Conservation (phyloP, 2,888 invertebrate species). For the Azorinus chamasolen region DNA sequence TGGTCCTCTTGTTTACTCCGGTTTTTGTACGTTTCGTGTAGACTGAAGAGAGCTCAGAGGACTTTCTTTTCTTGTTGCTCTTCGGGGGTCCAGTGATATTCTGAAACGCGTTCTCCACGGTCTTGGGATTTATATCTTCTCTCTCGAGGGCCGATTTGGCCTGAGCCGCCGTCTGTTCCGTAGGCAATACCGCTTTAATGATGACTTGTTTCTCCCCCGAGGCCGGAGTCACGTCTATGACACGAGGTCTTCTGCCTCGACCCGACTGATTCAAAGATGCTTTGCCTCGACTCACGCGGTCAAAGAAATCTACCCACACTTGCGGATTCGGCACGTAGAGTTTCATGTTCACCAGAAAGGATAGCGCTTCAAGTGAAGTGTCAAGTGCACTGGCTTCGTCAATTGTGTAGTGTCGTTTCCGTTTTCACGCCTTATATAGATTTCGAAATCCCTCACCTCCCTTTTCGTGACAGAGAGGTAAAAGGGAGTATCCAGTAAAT, state of each 20-base stretch:
- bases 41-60: not conserved
- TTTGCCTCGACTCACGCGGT: slow-evolving; percentile 12
- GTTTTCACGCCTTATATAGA: slow-evolving; percentile 17
- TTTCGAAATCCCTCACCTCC: slow-evolving; percentile 17
- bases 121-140: slow-evolving; percentile 11
- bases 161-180: slow-evolving; percentile 6
- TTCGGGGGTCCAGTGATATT: too few relatives aligned
- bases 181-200: slow-evolving; percentile 9
- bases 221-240: slow-evolving; percentile 8
- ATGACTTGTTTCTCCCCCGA: not conserved
- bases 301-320: slow-evolving; percentile 38
- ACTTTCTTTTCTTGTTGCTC: not conserved
- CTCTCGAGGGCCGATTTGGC: slow-evolving; percentile 5
- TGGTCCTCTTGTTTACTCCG: not conserved
- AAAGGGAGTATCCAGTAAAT: slow-evolving; percentile 18
- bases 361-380: slow-evolving; percentile 26
- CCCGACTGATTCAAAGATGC: slow-evolving; percentile 18
- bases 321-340: slow-evolving; percentile 52
- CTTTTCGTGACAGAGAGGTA: slow-evolving; percentile 20
- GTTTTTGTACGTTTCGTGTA: not conserved
- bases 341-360: slow-evolving; percentile 20
- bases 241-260: not conserved
- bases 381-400: slow-evolving; percentile 17
- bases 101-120: too few relatives aligned
- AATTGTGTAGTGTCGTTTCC: slow-evolving; percentile 13